A percentile compares a stretch with the other conserved stretches of the same genome.
phyloP scores from a whole-genome alignment of 1,140 invertebrate species.

The Calephelis virginiensis region DNA sequence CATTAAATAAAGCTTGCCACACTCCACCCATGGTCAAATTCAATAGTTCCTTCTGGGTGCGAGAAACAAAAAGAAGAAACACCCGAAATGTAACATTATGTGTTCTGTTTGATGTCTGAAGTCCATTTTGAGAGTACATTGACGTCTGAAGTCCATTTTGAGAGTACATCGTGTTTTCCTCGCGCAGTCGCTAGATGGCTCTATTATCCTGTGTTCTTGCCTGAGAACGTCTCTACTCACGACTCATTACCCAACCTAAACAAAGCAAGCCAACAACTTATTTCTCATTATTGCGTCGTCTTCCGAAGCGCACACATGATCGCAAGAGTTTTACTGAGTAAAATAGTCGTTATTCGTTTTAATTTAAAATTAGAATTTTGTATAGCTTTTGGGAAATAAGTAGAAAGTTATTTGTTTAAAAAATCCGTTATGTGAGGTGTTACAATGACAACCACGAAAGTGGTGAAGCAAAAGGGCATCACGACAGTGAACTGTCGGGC shows the following conservation, averaged over 20 bases:
- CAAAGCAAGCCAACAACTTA: neutral
- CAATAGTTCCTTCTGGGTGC: too few relatives aligned
- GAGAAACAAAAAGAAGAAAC: too few relatives aligned
- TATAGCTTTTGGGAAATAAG: neutral
- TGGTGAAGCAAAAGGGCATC: neutral
- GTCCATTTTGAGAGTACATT: too few relatives aligned
- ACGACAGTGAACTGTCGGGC: neutral
- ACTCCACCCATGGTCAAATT: too few relatives aligned
- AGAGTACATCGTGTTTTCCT: neutral
- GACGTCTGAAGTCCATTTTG: constrained; percentile 5
- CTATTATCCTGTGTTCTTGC: neutral
- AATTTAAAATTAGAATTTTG: neutral
- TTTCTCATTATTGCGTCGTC: neutral
- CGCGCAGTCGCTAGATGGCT: neutral
- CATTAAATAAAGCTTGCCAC: too few relatives aligned
- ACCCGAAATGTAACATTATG: neutral
- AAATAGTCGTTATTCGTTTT: neutral
- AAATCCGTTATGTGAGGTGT: neutral
- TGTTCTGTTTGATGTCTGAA: too few relatives aligned
- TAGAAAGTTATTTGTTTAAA: neutral
- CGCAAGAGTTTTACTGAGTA: neutral
- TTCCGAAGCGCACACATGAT: neutral
- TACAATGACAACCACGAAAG: neutral
- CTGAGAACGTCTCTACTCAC: too few relatives aligned
- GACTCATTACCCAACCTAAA: neutral